Conservation (phyloP, 2,888 invertebrate species). For the Oscheius myriophilus region DNA sequence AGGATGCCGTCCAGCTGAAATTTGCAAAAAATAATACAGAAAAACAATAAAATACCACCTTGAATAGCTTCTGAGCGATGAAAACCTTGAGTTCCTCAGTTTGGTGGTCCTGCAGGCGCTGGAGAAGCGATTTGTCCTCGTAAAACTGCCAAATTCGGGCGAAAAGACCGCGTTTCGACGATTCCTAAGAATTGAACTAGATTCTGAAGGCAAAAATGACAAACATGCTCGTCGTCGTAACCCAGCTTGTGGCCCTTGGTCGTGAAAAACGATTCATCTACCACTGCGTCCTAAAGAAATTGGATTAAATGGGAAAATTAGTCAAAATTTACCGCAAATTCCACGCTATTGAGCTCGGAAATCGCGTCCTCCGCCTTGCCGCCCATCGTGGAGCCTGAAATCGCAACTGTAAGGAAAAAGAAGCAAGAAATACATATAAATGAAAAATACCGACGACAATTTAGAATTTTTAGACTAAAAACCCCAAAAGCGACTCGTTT, state of each 20-base stretch:
- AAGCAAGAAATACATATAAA: too few relatives aligned
- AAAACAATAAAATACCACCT: constrained; percentile 31
- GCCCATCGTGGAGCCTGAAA: too few relatives aligned
- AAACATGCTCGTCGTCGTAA: neutral
- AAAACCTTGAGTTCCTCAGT: constrained; percentile 56
- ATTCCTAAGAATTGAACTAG: too few relatives aligned
- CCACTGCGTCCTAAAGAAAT: constrained; percentile 21
- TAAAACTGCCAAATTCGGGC: constrained; percentile 1
- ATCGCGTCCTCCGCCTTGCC: constrained; percentile 3
- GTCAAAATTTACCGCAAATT: too few relatives aligned
- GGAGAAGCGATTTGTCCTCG: constrained; percentile 20
- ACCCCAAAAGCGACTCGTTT: too few relatives aligned
- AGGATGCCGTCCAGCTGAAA: constrained; percentile 50
- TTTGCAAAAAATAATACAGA: too few relatives aligned
- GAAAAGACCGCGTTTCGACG: neutral
- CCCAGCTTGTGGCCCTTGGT: neutral
- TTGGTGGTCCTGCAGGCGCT: constrained; percentile 8
- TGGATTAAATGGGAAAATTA: too few relatives aligned
- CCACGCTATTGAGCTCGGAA: constrained; percentile 9
- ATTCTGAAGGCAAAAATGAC: neutral
- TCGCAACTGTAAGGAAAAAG: too few relatives aligned
- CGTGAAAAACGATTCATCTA: constrained; percentile 12
- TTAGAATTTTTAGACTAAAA: too few relatives aligned
- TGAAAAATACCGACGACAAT: too few relatives aligned
- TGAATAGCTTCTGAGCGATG: constrained; percentile 58